phyloP scores from a whole-genome alignment of 2,888 invertebrate genomes.

The Microctonus aethiopoides region DNA sequence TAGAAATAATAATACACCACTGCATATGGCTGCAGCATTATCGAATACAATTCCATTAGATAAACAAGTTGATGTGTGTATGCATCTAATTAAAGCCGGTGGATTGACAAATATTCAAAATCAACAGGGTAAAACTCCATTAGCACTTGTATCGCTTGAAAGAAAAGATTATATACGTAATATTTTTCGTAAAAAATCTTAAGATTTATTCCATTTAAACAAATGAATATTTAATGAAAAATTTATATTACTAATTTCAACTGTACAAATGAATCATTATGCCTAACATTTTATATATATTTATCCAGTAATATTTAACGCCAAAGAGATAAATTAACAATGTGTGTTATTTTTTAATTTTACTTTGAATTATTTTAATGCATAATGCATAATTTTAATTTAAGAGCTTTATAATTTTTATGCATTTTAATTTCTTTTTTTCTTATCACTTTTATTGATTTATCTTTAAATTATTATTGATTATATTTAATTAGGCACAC shows the following conservation, averaged over 20 bases:
- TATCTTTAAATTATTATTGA: neutral
- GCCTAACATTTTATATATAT: neutral
- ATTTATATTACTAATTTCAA: no score
- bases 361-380: neutral
- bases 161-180: constrained; percentile 47
- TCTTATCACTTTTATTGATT: neutral
- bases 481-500: no score
- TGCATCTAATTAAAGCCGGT: constrained; percentile 50
- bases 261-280: neutral
- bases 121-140: constrained; percentile 49
- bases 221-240: no score
- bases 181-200: constrained; percentile 48
- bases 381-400: neutral
- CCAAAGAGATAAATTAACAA: constrained; percentile 26
- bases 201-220: neutral
- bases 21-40: constrained; percentile 51
- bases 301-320: constrained; percentile 19
- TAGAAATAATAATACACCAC: constrained; percentile 51
- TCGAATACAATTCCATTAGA: constrained; percentile 43
- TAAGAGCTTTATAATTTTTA: neutral
- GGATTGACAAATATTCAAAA: constrained; percentile 49
- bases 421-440: neutral
- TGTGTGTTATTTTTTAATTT: neutral
- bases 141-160: constrained; percentile 47
- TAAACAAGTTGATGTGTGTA: constrained; percentile 51